Conservation (phyloP, 2,797 vertebrate genomes). For the Todus mexicanus region DNA sequence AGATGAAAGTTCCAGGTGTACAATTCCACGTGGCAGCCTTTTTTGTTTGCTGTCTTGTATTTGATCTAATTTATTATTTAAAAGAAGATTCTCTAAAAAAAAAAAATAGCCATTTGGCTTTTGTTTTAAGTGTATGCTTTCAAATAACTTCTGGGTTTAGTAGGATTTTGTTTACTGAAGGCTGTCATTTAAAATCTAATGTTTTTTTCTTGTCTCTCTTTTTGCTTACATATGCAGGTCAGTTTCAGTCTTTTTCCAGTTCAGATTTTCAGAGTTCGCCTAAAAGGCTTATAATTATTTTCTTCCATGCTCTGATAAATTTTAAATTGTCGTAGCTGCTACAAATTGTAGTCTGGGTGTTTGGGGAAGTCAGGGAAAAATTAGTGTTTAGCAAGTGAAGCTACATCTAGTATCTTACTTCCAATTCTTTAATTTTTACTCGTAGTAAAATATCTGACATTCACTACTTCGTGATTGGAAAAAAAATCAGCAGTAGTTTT, state of each 20-base stretch:
- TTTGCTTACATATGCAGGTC: neutral
- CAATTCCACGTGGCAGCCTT: neutral
- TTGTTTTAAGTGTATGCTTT: neutral
- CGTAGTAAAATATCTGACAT: neutral
- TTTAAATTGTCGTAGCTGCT: neutral
- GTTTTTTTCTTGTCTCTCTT: neutral
- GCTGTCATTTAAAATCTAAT: neutral
- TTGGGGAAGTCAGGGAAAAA: neutral
- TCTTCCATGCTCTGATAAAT: neutral
- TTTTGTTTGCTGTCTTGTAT: neutral
- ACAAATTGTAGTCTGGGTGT: neutral
- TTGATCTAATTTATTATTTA: neutral
- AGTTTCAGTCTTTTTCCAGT: neutral
- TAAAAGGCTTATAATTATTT: neutral
- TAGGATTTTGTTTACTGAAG: neutral
- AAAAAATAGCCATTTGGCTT: neutral
- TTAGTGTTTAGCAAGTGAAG: neutral
- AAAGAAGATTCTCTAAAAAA: neutral
- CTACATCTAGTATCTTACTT: neutral
- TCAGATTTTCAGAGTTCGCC: neutral
- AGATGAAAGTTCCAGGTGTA: neutral
- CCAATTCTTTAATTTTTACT: neutral
- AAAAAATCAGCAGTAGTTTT: neutral
- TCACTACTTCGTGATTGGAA: neutral
- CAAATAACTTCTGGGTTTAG: neutral